Conservation (phyloP, 2,113 vertebrate genomes). For the Hippoglossus stenolepis region DNA sequence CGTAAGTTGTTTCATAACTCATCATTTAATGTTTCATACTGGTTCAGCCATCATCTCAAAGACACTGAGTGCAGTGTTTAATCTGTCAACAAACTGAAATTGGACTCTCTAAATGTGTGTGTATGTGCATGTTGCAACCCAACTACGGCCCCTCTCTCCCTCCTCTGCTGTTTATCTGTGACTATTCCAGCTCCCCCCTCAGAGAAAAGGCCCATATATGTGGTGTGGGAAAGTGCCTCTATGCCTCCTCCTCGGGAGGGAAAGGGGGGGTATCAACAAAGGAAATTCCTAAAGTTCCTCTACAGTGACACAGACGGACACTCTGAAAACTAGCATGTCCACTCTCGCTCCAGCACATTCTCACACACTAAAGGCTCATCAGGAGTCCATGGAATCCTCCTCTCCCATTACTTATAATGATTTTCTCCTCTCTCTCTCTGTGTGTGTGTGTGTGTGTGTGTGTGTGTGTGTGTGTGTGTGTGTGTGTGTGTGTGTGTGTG, state of each 20-base stretch:
- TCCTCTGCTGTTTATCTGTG: slow-evolving; percentile 59
- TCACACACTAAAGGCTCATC: slow-evolving; percentile 52
- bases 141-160: slow-evolving; percentile 53
- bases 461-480: no score
- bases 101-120: slow-evolving; percentile 38
- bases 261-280: slow-evolving; percentile 66
- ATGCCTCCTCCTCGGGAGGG: neutral
- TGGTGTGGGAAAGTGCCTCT: slow-evolving; percentile 76
- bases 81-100: slow-evolving; percentile 58
- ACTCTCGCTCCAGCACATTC: slow-evolving; percentile 55
- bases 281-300: slow-evolving; percentile 83
- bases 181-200: slow-evolving; percentile 47
- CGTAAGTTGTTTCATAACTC: slow-evolving; percentile 87
- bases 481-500: no score
- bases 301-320: slow-evolving; percentile 71
- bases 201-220: slow-evolving; percentile 52
- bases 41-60: slow-evolving; percentile 16
- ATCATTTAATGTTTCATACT: slow-evolving; percentile 22
- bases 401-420: slow-evolving; percentile 30
- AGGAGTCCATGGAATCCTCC: slow-evolving; percentile 66
- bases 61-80: slow-evolving; percentile 39
- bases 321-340: slow-evolving; percentile 62
- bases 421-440: slow-evolving; percentile 22
- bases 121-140: slow-evolving; percentile 54
- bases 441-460: no score